Evolutionary conservation across 2,888 invertebrate genomes (phyloP), one percentile per base, ranked within the genome.

Genomic region (Altica lythri): DNA sequence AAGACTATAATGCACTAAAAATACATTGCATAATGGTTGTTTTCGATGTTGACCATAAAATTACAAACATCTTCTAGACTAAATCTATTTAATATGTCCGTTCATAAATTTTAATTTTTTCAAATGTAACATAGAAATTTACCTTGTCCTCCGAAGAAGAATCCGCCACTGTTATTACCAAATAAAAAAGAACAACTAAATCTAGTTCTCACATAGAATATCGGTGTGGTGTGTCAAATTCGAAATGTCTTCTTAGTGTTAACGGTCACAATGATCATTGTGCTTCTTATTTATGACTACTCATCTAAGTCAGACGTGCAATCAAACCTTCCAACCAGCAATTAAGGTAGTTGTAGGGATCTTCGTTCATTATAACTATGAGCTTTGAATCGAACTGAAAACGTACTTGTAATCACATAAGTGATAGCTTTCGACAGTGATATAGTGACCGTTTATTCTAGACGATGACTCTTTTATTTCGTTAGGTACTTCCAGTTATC

Each of bases 271-370:
- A 71, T 67, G 65, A 65, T 64, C 62, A 68, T 69, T 70, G 69
- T 70, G 61, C 59, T 62, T 52, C 64, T 66, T 69, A 71, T 71
- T 70, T 69, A 68, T 66, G 69, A 66, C 64, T 66, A 68, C 69
- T 69, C 68, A 69, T 71, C 68, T 66, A 59, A 59, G 64, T 62
- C 61, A 59, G 58, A 60, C 55, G 63, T 58, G 64, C 65, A 67
- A 67, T 68, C 65, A 66, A 66, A 58, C 37, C 53, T 57, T 61
- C 65, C 65, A 67, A 61, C 67, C 67, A 56, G 63, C 66, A 68
- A 69, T 69, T 69, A 68, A 67, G 64, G 54, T 54, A 55, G 61
- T 59, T 57, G 56, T 64, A 60, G 60, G 52, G 54, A 53, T 44
- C 37, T 27, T 44, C 34, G 45, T 40, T 53, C 49, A 50, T 57